Evolutionary conservation across 1,140 invertebrate species (phyloP).

Genomic region (Gonatopus flavifemur): DNA sequence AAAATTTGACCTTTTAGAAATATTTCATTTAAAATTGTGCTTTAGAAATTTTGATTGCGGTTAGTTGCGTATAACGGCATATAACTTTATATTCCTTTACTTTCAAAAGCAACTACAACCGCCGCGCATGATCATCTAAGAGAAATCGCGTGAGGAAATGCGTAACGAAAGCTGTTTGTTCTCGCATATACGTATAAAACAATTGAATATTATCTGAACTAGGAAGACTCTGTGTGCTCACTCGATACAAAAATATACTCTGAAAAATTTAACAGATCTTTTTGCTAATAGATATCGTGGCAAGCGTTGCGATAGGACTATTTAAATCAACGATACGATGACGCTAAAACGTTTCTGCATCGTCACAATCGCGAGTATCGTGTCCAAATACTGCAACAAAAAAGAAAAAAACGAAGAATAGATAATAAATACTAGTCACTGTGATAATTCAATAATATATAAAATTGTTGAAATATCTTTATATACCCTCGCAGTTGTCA

Average conservation of each 20-base stretch:
- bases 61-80: too few species aligned
- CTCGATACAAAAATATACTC: constrained; percentile 26
- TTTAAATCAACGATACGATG: constrained; percentile 3
- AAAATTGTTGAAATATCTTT: too few species aligned
- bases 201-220: background rate
- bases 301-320: constrained; percentile 17
- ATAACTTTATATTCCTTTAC: too few species aligned
- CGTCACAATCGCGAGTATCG: constrained; percentile 28
- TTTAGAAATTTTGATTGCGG: too few species aligned
- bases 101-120: too few species aligned
- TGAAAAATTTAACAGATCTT: constrained; percentile 28
- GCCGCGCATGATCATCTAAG: too few species aligned
- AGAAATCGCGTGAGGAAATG: too few species aligned
- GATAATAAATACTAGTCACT: constrained; percentile 1
- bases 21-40: too few species aligned
- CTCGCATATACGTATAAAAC: too few species aligned
- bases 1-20: background rate
- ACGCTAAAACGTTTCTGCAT: constrained; percentile 31
- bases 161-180: too few species aligned
- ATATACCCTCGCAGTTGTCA: constrained; percentile 89
- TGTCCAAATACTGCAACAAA: constrained; percentile 32
- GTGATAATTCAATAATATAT: background rate
- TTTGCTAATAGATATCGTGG: constrained; percentile 15
- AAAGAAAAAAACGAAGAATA: constrained; percentile 18
- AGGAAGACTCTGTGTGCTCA: constrained; percentile 2